phyloP scores from a whole-genome alignment of 2,797 vertebrate genomes.

The Microchirus variegatus region DNA sequence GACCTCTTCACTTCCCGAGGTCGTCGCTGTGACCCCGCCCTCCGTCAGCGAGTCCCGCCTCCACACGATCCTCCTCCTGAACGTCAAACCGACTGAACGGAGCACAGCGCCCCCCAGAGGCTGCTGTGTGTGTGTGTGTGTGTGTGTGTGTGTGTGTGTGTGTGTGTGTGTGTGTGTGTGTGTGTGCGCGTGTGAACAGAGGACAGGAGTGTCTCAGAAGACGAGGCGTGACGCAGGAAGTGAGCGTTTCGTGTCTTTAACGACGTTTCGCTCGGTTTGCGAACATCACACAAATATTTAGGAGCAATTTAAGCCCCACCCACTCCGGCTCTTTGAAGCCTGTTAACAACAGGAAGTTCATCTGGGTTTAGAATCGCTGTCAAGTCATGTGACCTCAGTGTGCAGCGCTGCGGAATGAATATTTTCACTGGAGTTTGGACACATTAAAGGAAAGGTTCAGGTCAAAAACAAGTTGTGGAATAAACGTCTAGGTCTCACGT shows the following conservation, averaged over 20 bases:
- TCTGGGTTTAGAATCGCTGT: too few species aligned
- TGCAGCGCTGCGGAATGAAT: not conserved
- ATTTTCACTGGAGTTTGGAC: too few species aligned
- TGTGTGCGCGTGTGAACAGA: slow-evolving; percentile 10
- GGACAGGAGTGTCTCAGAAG: slow-evolving; percentile 22
- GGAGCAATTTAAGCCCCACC: slow-evolving; percentile 76
- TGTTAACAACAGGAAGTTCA: slow-evolving; percentile 21
- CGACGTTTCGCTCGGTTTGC: slow-evolving; percentile 68
- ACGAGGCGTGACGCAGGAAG: slow-evolving; percentile 55
- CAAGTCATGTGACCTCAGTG: too few species aligned
- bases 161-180: slow-evolving; percentile 7
- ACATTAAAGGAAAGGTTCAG: too few species aligned
- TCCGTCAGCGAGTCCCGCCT: too few species aligned
- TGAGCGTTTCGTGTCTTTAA: slow-evolving; percentile 64
- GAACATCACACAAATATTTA: slow-evolving; percentile 76
- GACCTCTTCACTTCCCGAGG: too few species aligned
- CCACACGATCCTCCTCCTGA: too few species aligned
- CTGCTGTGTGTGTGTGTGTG: slow-evolving; percentile 33
- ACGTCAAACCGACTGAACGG: slow-evolving; percentile 63
- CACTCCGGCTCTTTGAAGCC: slow-evolving; percentile 73
- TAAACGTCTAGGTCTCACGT: too few species aligned
- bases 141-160: slow-evolving; percentile 16
- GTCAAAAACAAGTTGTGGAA: too few species aligned
- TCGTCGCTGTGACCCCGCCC: slow-evolving; percentile 49
- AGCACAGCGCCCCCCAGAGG: slow-evolving; percentile 51